phyloP scores from a whole-genome alignment of 2,113 vertebrate species.

The Triplophysa siluroides region DNA sequence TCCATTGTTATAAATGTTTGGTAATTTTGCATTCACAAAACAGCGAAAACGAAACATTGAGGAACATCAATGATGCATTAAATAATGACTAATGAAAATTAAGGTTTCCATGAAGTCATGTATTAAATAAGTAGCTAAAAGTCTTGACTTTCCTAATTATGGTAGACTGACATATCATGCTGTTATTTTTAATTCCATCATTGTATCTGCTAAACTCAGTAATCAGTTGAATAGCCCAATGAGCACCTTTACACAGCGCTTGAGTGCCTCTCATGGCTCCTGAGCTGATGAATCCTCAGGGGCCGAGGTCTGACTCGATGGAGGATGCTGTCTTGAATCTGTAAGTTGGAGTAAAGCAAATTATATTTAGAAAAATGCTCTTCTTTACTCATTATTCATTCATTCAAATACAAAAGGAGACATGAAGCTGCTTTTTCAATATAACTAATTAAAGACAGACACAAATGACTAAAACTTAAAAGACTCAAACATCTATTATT shows the following conservation, averaged over 20 bases:
- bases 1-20: too few relatives aligned
- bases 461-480: too few relatives aligned
- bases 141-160: conserved; percentile 13
- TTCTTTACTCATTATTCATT: conserved; percentile 73
- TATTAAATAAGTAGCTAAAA: conserved; percentile 5
- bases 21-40: too few relatives aligned
- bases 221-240: conserved; percentile 16
- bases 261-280: conserved; percentile 28
- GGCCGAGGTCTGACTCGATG: conserved; percentile 67
- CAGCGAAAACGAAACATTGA: too few relatives aligned
- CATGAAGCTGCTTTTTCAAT: background rate
- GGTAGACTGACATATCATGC: conserved; percentile 11
- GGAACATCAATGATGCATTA: too few relatives aligned
- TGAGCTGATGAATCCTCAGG: conserved; percentile 62
- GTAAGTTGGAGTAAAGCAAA: conserved; percentile 62
- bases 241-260: background rate
- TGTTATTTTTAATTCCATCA: conserved; percentile 12
- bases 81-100: too few relatives aligned
- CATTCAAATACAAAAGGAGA: conserved; percentile 71
- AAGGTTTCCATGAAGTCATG: too few relatives aligned
- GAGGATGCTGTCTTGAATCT: conserved; percentile 66
- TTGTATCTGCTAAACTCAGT: conserved; percentile 18
- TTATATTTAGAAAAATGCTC: conserved; percentile 70
- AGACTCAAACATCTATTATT: too few relatives aligned
- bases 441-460: too few relatives aligned